Evolutionary conservation across 2,113 vertebrate species (phyloP), one percentile per base, ranked within the genome.

Genomic region (Lamprotornis superbus): DNA sequence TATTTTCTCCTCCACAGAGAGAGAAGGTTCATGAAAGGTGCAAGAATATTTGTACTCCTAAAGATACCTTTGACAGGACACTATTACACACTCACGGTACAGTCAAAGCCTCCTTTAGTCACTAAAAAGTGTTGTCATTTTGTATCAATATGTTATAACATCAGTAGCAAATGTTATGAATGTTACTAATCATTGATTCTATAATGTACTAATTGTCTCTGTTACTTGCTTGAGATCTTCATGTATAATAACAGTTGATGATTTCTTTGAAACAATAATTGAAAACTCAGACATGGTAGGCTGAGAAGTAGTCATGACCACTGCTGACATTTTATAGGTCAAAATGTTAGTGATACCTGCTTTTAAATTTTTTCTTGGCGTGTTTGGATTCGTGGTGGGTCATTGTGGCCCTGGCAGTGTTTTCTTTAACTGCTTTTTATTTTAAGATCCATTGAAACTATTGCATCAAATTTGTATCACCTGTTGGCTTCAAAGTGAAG

Each of bases 11-110:
- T 97, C 97, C 94, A 74, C 96, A 99, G 99, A 98, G 98, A 97
- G 99, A 99, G 96, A 98, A 98, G 96, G 98, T 99, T 98, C 99
- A 99, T 64, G 99, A 99, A 83, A 98, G 98, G 83, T 99, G 98
- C 97, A 99, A 98, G 98, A 98, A 91, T 74, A 98, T 99, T 97
- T 99, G 98, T 97, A 98, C 98, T 82, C 97, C 98, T 95, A 99
- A 99, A 98, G 99, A 99, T 85, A 98, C 98, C 42, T 98, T 98
- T 56, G 98, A 99, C 59, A 96, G 98, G 31, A 97, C 97, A 63
- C 96, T 98, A 71, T 98, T 98, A 95, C 98, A 98, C 92, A 98
- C 97, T 94, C 98, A 99, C 28, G 99, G 99, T 98, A 98, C 57
- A 96, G 77, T 90, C 49, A 53, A 47, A 65, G 30, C 74, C 44